phyloP scores from a whole-genome alignment of 2,888 invertebrate species.

The Dorcus hopei region DNA sequence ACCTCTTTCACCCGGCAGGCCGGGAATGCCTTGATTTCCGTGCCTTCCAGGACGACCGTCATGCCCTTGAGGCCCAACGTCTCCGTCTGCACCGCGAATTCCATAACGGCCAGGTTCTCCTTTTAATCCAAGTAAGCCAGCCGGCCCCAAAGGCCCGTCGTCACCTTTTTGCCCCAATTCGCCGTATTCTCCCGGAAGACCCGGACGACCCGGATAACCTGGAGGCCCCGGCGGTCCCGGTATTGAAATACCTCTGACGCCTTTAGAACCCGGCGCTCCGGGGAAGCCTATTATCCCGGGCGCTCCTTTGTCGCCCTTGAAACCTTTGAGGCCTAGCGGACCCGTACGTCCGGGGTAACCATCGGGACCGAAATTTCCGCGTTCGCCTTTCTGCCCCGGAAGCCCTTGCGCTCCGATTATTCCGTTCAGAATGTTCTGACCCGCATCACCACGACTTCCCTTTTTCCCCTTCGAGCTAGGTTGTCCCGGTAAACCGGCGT shows the following conservation, averaged over 20 bases:
- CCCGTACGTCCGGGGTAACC: conserved; percentile 45
- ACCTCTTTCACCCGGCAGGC: conserved; percentile 51
- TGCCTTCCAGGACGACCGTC: conserved; percentile 33
- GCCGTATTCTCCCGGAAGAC: conserved; percentile 40
- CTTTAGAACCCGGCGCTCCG: conserved; percentile 36
- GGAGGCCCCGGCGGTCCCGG: conserved; percentile 44
- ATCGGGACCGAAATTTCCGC: conserved; percentile 44
- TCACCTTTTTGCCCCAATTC: conserved; percentile 41
- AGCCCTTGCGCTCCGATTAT: conserved; percentile 46
- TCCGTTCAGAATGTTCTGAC: conserved; percentile 55
- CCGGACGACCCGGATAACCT: conserved; percentile 43
- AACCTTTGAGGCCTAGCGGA: conserved; percentile 40
- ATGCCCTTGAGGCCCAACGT: conserved; percentile 37
- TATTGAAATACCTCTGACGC: conserved; percentile 38
- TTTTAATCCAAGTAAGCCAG: conserved; percentile 38
- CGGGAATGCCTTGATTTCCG: conserved; percentile 39
- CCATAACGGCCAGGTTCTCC: conserved; percentile 38
- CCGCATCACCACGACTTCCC: conserved; percentile 58
- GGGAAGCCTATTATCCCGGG: conserved; percentile 36
- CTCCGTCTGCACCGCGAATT: conserved; percentile 24
- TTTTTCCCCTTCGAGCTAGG: conserved; percentile 44
- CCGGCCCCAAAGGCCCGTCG: conserved; percentile 37
- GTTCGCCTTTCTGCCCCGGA: conserved; percentile 43
- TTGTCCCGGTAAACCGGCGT: conserved; percentile 34
- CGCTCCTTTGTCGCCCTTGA: conserved; percentile 43